phyloP scores from a whole-genome alignment of 2,113 vertebrate species.

The Egretta garzetta region DNA sequence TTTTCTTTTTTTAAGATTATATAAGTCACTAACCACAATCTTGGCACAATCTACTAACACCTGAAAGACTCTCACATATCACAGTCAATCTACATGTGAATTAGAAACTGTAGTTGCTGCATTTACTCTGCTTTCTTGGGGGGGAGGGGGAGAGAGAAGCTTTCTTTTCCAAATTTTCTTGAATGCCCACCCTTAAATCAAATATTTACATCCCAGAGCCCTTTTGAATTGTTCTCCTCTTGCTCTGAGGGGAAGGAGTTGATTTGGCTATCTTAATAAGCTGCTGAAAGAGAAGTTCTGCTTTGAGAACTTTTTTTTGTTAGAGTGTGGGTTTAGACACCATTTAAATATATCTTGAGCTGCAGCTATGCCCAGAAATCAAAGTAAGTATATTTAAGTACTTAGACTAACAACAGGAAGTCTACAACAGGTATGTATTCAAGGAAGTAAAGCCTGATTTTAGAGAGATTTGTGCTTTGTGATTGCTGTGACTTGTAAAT shows the following conservation, averaged over 20 bases:
- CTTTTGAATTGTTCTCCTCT: background rate
- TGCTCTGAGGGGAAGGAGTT: background rate
- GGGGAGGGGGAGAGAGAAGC: background rate
- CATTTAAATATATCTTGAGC: background rate
- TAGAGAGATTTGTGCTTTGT: background rate
- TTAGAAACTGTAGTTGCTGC: background rate
- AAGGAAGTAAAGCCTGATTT: background rate
- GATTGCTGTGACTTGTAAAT: background rate
- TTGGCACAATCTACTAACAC: background rate
- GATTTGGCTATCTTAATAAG: background rate
- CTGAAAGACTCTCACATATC: background rate
- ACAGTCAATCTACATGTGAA: background rate
- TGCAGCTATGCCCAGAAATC: background rate
- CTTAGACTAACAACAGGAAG: background rate
- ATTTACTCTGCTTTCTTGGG: background rate
- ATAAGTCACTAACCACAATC: background rate
- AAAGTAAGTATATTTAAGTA: background rate
- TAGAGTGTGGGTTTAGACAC: background rate
- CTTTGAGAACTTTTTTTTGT: background rate
- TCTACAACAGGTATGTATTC: background rate
- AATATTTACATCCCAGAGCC: background rate
- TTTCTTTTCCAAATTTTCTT: background rate
- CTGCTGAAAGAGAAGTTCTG: background rate
- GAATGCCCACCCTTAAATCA: background rate
- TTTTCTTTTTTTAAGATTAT: background rate